phyloP scores from a whole-genome alignment of 2,888 invertebrate species.

The Lapara coniferarum region DNA sequence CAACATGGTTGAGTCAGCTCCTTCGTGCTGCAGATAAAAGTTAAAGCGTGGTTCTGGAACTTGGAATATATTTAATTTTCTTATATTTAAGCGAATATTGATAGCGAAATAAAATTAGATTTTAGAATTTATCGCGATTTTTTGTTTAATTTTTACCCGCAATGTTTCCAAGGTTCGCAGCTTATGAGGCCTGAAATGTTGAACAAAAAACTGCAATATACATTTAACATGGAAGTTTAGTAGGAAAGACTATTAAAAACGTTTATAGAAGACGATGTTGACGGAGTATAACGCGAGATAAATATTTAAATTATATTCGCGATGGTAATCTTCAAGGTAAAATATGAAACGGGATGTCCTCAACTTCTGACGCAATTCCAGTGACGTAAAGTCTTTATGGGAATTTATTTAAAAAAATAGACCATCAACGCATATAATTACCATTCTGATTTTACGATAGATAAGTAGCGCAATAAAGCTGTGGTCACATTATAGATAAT shows the following conservation, averaged over 20 bases:
- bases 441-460: not conserved
- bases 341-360: slow-evolving; percentile 20
- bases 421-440: not conserved
- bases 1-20: too few relatives aligned
- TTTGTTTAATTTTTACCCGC: too few relatives aligned
- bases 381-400: not conserved
- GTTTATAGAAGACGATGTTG: not conserved
- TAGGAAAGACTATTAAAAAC: not conserved
- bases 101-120: too few relatives aligned
- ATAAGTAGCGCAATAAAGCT: not conserved
- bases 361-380: slow-evolving; percentile 12
- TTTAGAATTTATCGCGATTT: too few relatives aligned
- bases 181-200: too few relatives aligned
- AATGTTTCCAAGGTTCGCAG: too few relatives aligned
- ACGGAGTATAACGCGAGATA: not conserved
- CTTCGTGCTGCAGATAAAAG: too few relatives aligned
- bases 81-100: too few relatives aligned
- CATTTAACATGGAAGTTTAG: not conserved
- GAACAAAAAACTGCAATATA: too few relatives aligned
- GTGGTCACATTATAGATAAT: too few relatives aligned
- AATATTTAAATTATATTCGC: slow-evolving; percentile 21
- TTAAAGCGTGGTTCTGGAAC: too few relatives aligned
- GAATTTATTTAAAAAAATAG: slow-evolving; percentile 2
- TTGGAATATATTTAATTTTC: too few relatives aligned
- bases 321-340: slow-evolving; percentile 19